Percentiles rank a stretch among this genome's conserved stretches.
These are phyloP conservation scores for Drosophila histrio DNA, from an alignment of 2,888 invertebrate species.

Conservation along the genomic window DNA sequence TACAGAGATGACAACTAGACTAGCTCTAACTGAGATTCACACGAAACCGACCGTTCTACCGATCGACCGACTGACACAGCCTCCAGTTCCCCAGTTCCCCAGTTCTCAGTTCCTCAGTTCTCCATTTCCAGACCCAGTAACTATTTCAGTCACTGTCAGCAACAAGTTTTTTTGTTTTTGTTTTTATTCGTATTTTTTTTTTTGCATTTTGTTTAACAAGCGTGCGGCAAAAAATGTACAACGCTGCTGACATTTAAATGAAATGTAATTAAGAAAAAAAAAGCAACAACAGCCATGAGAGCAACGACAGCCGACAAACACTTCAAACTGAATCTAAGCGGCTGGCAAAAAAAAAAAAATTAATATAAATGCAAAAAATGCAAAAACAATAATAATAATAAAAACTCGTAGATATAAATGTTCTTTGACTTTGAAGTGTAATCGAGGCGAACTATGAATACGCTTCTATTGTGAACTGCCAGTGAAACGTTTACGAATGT, in stretches of 20 bases:
- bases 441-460: constrained; percentile 19
- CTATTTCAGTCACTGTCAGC: constrained; percentile 30
- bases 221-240: constrained; percentile 51
- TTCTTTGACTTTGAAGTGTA: constrained; percentile 6
- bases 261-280: constrained; percentile 68
- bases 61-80: constrained; percentile 28
- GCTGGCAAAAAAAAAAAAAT: constrained; percentile 32
- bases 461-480: constrained; percentile 3
- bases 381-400: background rate
- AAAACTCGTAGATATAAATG: constrained; percentile 19
- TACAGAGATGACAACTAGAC: constrained; percentile 39
- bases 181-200: constrained; percentile 16
- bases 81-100: constrained; percentile 13
- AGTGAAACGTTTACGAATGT: background rate
- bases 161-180: constrained; percentile 54
- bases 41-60: constrained; percentile 28
- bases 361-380: constrained; percentile 35
- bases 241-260: constrained; percentile 77
- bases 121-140: constrained; percentile 3
- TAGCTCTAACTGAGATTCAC: constrained; percentile 38
- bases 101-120: background rate
- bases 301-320: constrained; percentile 38
- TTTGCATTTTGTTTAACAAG: constrained; percentile 61
- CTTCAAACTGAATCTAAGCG: constrained; percentile 40
- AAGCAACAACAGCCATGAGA: constrained; percentile 15